Evolutionary conservation across 2,888 invertebrate genomes (phyloP).

Genomic region (Nasonia oneida): DNA sequence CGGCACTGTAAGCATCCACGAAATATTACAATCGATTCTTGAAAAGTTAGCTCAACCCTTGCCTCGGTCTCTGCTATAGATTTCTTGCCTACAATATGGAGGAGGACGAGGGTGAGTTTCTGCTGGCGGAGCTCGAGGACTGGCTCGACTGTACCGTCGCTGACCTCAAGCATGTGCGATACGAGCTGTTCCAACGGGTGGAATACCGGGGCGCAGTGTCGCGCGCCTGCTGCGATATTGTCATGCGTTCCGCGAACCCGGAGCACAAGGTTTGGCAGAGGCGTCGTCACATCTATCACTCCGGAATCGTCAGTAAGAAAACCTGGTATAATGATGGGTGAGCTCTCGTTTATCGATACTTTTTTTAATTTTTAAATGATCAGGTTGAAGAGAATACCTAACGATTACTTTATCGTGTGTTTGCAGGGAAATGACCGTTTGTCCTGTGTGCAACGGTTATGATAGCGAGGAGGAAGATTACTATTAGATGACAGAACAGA

Average conservation of each 20-base stretch:
- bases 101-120: constrained; percentile 82
- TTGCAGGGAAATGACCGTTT: constrained; percentile 63
- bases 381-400: background rate
- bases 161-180: constrained; percentile 76
- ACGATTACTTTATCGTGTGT: background rate
- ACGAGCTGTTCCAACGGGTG: constrained; percentile 76
- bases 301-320: constrained; percentile 66
- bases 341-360: background rate
- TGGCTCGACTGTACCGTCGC: constrained; percentile 63
- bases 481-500: constrained; percentile 9
- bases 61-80: constrained; percentile 68
- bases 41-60: background rate
- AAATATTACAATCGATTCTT: background rate
- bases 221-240: constrained; percentile 80
- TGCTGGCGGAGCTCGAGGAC: constrained; percentile 69
- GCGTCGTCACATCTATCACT: constrained; percentile 70
- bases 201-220: constrained; percentile 80
- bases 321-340: background rate
- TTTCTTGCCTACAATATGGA: constrained; percentile 82
- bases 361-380: background rate
- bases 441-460: constrained; percentile 65
- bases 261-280: constrained; percentile 72
- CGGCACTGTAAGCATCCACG: constrained; percentile 80
- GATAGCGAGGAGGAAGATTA: constrained; percentile 42
- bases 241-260: constrained; percentile 71